Evolutionary conservation across 2,113 vertebrate species (phyloP).

Genomic region (Lagopus leucura): DNA sequence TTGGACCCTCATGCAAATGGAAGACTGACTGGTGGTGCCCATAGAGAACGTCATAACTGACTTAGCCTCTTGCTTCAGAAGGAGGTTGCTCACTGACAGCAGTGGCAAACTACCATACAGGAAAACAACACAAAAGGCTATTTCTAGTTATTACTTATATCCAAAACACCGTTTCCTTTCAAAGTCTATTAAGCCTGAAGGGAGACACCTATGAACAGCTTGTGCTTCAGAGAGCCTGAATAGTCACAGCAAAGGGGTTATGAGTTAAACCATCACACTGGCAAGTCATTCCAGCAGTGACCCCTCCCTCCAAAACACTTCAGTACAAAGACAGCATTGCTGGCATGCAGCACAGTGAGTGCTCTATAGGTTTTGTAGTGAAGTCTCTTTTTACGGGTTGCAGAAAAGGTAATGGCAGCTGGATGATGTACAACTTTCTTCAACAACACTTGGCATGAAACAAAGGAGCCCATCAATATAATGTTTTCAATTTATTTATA

Average conservation of each 20-base stretch:
- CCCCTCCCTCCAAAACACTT: background rate
- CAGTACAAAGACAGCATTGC: rapidly evolving
- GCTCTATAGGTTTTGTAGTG: background rate
- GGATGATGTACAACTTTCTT: background rate
- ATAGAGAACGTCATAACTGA: background rate
- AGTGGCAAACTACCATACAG: background rate
- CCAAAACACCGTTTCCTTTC: background rate
- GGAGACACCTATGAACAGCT: background rate
- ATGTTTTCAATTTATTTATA: slow-evolving; percentile 49
- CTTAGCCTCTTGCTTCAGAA: background rate
- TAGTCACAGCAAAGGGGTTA: background rate
- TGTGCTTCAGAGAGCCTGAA: background rate
- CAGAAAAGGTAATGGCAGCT: background rate
- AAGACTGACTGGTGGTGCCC: background rate
- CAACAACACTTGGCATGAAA: background rate
- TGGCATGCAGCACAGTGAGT: background rate
- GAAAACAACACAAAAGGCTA: background rate
- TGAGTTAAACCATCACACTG: rapidly evolving
- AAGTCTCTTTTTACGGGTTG: background rate
- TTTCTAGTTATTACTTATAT: no score
- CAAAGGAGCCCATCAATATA: background rate
- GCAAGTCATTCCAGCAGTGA: rapidly evolving
- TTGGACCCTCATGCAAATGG: background rate
- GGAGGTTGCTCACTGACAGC: no score
- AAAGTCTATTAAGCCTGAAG: background rate